Conservation (phyloP, 2,888 invertebrate species). For the Danaus chrysippus region DNA sequence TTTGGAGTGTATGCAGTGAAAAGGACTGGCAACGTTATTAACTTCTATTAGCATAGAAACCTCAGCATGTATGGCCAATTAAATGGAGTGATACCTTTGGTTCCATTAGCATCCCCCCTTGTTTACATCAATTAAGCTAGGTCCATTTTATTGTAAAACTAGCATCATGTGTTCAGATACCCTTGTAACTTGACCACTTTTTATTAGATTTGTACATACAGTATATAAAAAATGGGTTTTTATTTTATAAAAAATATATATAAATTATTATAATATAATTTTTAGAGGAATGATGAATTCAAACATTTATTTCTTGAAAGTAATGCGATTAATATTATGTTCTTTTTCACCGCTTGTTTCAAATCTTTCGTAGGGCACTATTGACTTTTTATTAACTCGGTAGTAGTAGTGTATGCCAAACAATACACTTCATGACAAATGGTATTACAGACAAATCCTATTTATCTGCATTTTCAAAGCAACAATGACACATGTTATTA, state of each 20-base stretch:
- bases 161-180: constrained; percentile 7
- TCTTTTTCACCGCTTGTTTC: no score
- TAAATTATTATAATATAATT: no score
- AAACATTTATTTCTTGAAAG: no score
- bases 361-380: no score
- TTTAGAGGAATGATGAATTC: no score
- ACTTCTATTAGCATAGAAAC: constrained; percentile 74
- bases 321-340: no score
- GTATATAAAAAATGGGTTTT: no score
- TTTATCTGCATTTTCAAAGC: constrained; percentile 22
- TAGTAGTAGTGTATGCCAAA: background rate
- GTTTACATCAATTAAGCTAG: constrained; percentile 73
- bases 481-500: constrained; percentile 34
- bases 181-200: constrained; percentile 6
- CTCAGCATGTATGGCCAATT: constrained; percentile 76
- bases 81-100: constrained; percentile 75
- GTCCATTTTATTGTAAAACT: constrained; percentile 63
- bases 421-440: background rate
- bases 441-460: constrained; percentile 3
- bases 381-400: background rate
- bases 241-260: no score
- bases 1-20: constrained; percentile 48
- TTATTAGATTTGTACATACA: background rate
- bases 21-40: constrained; percentile 67
- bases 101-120: constrained; percentile 71